These are phyloP conservation scores for Lagopus leucura DNA, from an alignment of 2,113 vertebrate genomes.

Conservation along the genomic window DNA sequence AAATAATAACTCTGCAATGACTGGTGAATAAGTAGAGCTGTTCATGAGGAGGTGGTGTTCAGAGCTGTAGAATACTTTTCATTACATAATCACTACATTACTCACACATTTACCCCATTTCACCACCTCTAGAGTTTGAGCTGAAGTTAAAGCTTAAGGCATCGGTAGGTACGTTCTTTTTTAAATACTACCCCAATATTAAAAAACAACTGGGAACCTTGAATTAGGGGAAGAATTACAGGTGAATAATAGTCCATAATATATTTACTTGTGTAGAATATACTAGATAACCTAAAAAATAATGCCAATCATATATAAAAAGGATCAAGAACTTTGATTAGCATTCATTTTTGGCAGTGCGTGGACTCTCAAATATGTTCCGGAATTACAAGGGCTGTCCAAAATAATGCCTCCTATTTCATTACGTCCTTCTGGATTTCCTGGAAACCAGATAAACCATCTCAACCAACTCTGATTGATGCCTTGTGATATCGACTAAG, in stretches of 20 bases:
- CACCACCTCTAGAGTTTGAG: background rate
- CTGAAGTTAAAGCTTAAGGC: background rate
- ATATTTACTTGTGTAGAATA: background rate
- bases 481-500: background rate
- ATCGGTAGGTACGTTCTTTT: background rate
- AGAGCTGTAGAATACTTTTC: background rate
- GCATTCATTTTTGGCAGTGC: background rate
- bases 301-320: background rate
- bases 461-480: background rate
- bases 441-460: background rate
- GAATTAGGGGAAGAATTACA: background rate
- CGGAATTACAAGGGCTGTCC: background rate
- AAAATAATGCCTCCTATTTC: background rate
- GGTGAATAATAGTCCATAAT: background rate
- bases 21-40: too few species aligned
- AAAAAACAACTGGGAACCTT: background rate
- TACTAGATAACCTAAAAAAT: background rate
- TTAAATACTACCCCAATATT: background rate
- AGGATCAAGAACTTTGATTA: background rate
- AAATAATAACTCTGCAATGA: background rate
- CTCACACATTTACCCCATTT: background rate
- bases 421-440: background rate
- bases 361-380: background rate
- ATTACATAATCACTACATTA: background rate
- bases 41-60: background rate